Evolutionary conservation across 2,888 invertebrate species (phyloP).

Genomic region (Zaprionus lineosus): DNA sequence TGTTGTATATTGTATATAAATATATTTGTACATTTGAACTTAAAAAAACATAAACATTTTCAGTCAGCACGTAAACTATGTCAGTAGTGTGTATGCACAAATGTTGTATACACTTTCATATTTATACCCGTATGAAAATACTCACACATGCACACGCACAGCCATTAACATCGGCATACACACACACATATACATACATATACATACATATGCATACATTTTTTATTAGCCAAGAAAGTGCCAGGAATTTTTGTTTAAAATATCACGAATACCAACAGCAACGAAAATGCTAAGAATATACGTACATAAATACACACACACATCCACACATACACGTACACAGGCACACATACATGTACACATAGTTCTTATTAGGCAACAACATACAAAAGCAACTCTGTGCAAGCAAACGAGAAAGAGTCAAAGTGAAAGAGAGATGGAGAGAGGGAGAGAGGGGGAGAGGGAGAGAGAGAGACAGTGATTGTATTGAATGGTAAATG

Average conservation of each 20-base stretch:
- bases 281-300: slow-evolving; percentile 50
- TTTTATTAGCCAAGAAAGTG: slow-evolving; percentile 47
- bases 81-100: slow-evolving; percentile 76
- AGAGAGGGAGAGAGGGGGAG: background rate
- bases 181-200: slow-evolving; percentile 7
- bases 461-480: slow-evolving; percentile 23
- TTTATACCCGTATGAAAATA: slow-evolving; percentile 16
- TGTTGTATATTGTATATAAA: slow-evolving; percentile 12
- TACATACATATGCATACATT: slow-evolving; percentile 5
- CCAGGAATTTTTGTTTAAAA: slow-evolving; percentile 50
- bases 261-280: slow-evolving; percentile 20
- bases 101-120: slow-evolving; percentile 40
- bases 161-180: slow-evolving; percentile 29
- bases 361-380: slow-evolving; percentile 58
- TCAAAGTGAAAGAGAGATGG: background rate
- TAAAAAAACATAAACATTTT: slow-evolving; percentile 28
- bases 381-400: slow-evolving; percentile 1
- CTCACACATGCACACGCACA: slow-evolving; percentile 1
- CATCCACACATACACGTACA: too few relatives aligned
- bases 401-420: background rate
- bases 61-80: slow-evolving; percentile 51
- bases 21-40: background rate
- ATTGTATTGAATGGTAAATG: slow-evolving; percentile 24
- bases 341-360: too few relatives aligned
- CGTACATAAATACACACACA: too few relatives aligned